These are phyloP conservation scores for Protodeltote pygarga DNA, from an alignment of 2,888 invertebrate species.

Conservation along the genomic window DNA sequence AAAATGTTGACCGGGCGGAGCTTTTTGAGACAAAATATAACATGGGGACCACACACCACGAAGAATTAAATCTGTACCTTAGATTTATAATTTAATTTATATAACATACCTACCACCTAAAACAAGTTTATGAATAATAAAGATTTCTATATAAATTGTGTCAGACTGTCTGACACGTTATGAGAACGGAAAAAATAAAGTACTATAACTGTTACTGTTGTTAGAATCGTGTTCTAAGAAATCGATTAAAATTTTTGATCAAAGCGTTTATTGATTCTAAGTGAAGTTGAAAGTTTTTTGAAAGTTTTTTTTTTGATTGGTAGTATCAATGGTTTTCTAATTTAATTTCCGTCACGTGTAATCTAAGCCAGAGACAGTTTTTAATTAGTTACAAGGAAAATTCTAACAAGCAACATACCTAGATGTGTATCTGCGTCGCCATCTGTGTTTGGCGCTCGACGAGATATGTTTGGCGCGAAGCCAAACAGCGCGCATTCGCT, in stretches of 20 bases:
- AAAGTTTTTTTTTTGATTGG: too few relatives aligned
- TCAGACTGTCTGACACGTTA: constrained; percentile 1
- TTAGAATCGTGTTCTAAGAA: constrained; percentile 16
- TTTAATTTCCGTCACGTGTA: constrained; percentile 41
- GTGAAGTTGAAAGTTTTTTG: constrained; percentile 13
- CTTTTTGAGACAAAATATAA: constrained; percentile 41
- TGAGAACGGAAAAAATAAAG: constrained; percentile 9
- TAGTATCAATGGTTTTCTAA: constrained; percentile 26
- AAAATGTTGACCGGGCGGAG: constrained; percentile 30
- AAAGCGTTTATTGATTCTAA: constrained; percentile 30
- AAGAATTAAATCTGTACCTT: constrained; percentile 37
- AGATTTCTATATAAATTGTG: neutral
- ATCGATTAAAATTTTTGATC: constrained; percentile 22
- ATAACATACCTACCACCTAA: neutral
- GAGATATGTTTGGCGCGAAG: constrained; percentile 58
- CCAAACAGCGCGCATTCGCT: constrained; percentile 56
- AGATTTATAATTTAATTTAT: constrained; percentile 38
- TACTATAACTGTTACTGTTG: too few relatives aligned
- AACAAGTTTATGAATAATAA: constrained; percentile 22
- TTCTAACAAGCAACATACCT: constrained; percentile 59
- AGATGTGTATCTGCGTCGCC: constrained; percentile 59
- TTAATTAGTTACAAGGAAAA: constrained; percentile 49
- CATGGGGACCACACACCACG: constrained; percentile 56
- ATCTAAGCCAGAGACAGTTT: constrained; percentile 45
- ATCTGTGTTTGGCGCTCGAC: constrained; percentile 62